phyloP scores from a whole-genome alignment of 2,113 vertebrate species.

The Phoenicopterus ruber region DNA sequence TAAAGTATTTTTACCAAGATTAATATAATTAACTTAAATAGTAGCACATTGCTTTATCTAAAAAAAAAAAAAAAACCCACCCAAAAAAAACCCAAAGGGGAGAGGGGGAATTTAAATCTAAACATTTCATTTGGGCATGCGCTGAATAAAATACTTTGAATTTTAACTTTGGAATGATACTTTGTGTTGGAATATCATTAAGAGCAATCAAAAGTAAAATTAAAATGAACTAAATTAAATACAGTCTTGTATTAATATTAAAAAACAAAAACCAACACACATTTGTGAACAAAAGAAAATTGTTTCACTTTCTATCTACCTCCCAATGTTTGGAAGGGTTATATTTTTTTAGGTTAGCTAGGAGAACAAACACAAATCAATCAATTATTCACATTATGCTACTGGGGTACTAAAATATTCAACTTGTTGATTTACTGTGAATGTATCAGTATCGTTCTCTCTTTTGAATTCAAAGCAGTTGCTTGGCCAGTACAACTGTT shows the following conservation, averaged over 20 bases:
- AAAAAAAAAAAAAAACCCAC: not conserved
- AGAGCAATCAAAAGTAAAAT: not conserved
- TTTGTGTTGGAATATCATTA: not conserved
- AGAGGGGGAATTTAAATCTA: not conserved
- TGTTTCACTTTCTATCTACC: not conserved
- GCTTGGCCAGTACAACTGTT: not conserved
- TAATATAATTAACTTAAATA: not conserved
- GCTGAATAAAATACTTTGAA: not conserved
- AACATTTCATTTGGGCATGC: not conserved
- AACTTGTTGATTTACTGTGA: not conserved
- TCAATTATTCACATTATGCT: not conserved
- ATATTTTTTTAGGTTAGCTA: not conserved
- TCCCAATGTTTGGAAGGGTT: not conserved
- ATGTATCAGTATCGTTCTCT: not conserved
- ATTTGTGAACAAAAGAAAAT: not conserved
- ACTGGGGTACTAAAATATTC: not conserved
- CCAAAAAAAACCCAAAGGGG: no score
- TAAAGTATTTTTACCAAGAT: not conserved
- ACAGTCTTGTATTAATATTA: not conserved
- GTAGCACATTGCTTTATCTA: not conserved
- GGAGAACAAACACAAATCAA: not conserved
- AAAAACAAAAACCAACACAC: fast-evolving
- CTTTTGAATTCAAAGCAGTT: not conserved
- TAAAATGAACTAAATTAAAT: not conserved
- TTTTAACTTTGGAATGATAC: not conserved